Conservation (phyloP, 1,140 invertebrate genomes). For the Megathymus violae region DNA sequence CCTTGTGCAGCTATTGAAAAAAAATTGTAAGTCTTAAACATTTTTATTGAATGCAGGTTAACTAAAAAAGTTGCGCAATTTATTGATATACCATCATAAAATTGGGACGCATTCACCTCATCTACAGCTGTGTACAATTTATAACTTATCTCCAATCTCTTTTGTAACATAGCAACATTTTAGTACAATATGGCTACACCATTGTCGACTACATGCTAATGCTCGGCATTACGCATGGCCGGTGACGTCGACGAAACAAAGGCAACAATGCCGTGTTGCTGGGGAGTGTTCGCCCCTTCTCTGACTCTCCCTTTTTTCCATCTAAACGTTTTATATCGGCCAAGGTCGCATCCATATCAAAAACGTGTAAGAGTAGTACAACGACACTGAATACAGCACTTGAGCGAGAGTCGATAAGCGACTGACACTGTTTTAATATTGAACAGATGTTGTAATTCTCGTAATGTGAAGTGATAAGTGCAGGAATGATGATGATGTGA, state of each 20-base stretch:
- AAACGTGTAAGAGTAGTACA: constrained; percentile 32
- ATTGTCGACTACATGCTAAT: constrained; percentile 21
- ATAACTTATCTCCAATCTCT: too few species aligned
- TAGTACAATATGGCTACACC: constrained; percentile 23
- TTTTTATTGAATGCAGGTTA: too few species aligned
- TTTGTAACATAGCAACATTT: constrained; percentile 9
- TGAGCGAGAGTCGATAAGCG: constrained; percentile 22
- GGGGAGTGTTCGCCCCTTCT: constrained; percentile 51
- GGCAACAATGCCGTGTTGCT: constrained; percentile 58
- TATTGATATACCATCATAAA: too few species aligned
- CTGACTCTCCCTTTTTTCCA: constrained; percentile 42
- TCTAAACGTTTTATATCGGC: constrained; percentile 73
- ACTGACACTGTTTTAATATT: constrained; percentile 28
- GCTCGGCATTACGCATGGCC: constrained; percentile 31
- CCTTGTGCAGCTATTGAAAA: too few species aligned
- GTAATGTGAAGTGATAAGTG: constrained; percentile 6
- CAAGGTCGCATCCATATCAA: constrained; percentile 57
- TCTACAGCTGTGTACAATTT: too few species aligned
- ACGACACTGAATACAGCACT: constrained; percentile 26
- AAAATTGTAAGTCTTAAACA: too few species aligned
- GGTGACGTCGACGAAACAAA: constrained; percentile 52
- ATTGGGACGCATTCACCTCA: too few species aligned
- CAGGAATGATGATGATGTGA: too few species aligned
- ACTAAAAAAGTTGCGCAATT: too few species aligned
- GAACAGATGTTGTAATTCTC: constrained; percentile 24